Conservation (phyloP, 2,888 invertebrate species). For the Amiota minor region DNA sequence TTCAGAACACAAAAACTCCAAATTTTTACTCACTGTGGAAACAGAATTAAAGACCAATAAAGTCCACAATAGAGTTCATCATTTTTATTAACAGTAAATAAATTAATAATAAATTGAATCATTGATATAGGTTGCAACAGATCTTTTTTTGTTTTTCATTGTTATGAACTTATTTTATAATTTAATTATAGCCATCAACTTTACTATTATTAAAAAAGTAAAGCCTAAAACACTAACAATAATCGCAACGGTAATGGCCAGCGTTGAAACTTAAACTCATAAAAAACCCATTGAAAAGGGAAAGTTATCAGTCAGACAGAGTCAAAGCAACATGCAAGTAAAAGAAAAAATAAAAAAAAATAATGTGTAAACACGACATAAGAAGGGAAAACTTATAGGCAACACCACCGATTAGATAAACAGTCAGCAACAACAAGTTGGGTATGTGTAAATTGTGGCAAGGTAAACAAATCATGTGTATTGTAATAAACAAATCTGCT, state of each 20-base stretch:
- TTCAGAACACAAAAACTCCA: too few relatives aligned
- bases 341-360: too few relatives aligned
- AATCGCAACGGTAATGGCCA: background rate
- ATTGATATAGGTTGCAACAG: too few relatives aligned
- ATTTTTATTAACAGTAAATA: conserved; percentile 18
- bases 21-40: too few relatives aligned
- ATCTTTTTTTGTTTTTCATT: conserved; percentile 21
- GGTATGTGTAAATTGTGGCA: too few relatives aligned
- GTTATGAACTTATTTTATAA: conserved; percentile 65
- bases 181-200: conserved; percentile 54
- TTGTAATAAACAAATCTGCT: too few relatives aligned
- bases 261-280: conserved; percentile 49
- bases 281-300: conserved; percentile 64
- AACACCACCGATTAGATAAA: too few relatives aligned
- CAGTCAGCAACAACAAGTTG: too few relatives aligned
- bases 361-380: too few relatives aligned
- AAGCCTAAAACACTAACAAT: background rate
- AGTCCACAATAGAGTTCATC: conserved; percentile 48
- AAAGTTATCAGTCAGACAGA: conserved; percentile 54
- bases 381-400: too few relatives aligned
- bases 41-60: background rate
- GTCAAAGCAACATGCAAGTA: too few relatives aligned
- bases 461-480: too few relatives aligned
- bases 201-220: conserved; percentile 1
- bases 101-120: background rate